phyloP scores from a whole-genome alignment of 2,888 invertebrate genomes.

The Drosophila planitibia region DNA sequence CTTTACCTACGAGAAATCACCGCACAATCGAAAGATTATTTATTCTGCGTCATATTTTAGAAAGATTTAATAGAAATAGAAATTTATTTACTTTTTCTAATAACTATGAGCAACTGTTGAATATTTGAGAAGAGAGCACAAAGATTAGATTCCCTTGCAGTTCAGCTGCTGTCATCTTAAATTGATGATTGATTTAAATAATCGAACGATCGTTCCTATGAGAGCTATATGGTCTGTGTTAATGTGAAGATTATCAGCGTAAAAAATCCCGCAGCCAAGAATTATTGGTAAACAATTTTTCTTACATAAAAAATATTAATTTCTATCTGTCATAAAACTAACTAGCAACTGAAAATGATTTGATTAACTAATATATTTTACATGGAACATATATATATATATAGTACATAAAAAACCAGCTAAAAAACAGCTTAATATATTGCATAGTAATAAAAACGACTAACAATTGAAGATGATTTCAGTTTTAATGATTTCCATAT shows the following conservation, averaged over 20 bases:
- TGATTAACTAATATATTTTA: neutral
- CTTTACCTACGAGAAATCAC: slow-evolving; percentile 13
- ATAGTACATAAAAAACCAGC: neutral
- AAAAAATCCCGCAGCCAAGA: neutral
- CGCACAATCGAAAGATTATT: slow-evolving; percentile 2
- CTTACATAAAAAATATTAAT: neutral
- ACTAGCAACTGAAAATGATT: neutral
- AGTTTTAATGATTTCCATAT: neutral
- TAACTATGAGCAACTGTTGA: neutral
- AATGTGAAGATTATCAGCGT: neutral
- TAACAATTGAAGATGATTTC: neutral
- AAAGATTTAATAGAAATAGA: neutral
- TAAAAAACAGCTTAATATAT: neutral
- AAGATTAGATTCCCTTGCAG: neutral
- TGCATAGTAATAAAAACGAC: neutral
- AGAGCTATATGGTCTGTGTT: neutral
- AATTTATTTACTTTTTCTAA: neutral
- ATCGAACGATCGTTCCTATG: neutral
- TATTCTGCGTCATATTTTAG: slow-evolving; percentile 17
- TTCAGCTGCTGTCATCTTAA: neutral
- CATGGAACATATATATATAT: neutral
- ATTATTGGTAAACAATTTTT: neutral
- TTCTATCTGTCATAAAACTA: neutral
- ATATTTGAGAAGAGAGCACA: neutral
- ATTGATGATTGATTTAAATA: neutral